Conservation (phyloP, 1,140 invertebrate species). For the Phenacoccus solenopsis region DNA sequence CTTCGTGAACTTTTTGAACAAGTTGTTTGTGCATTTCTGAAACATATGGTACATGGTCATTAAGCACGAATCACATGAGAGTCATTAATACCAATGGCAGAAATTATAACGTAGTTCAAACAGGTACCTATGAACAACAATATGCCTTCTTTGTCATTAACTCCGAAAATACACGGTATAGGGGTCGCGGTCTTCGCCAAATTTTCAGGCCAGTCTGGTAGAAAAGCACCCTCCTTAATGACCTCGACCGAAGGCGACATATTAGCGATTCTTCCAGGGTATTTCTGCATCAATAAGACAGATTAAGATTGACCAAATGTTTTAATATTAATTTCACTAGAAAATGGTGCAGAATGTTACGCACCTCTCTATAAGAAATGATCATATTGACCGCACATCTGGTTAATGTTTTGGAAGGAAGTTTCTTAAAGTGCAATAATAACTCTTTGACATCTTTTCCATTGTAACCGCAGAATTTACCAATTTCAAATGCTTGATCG, state of each 20-base stretch:
- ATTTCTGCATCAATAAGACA: not conserved
- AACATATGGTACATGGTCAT: not conserved
- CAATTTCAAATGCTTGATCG: not conserved
- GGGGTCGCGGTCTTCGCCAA: not conserved
- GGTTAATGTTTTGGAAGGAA: not conserved
- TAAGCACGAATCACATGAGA: too few relatives aligned
- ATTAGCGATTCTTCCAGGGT: not conserved
- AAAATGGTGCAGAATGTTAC: not conserved
- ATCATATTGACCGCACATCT: not conserved
- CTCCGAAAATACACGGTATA: not conserved
- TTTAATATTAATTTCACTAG: not conserved
- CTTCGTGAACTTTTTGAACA: not conserved
- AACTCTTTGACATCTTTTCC: not conserved
- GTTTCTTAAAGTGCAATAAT: not conserved
- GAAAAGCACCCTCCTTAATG: not conserved
- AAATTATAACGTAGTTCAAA: too few relatives aligned
- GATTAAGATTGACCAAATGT: too few relatives aligned
- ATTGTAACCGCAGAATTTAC: not conserved
- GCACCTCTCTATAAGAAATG: not conserved
- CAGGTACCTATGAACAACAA: not conserved
- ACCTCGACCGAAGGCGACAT: not conserved
- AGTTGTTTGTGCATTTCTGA: not conserved
- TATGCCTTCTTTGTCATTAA: conserved; percentile 3
- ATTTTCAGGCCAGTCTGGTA: not conserved
- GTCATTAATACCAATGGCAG: too few relatives aligned